Base-by-base conservation (phyloP, 35 echinoderm and acorn worm genomes). In the Nesometra sesokonis region DNA sequence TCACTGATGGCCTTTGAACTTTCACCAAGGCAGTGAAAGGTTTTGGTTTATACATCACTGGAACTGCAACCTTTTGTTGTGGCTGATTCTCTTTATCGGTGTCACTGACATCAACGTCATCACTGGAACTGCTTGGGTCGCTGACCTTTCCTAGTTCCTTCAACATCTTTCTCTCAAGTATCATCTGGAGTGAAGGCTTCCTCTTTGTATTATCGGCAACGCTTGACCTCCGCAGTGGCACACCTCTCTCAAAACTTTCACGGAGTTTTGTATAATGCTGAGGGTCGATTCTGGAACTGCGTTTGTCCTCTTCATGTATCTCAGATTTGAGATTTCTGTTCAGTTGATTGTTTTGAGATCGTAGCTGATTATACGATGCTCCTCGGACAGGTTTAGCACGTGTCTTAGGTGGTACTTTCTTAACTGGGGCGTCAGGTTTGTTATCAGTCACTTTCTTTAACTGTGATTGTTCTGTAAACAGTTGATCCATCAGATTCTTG, bases 1-100 rank as follows among this genome's bases (percentile, higher is more conserved):
- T 91, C 13, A 82, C 86, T 76, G 84, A 85, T 78, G 95, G 95
- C 77, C 90, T 91, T 57, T 98, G 95, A 33, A 98, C 86, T 36
- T 84, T 85, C 32, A 94, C 95, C 32, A 94, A 35, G 29, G 91
- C 85, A 32, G 84, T 91, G 77, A 86, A 94, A 2, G 95, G 47
- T 40, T 88, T 93, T 0, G 79, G 83, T 84, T 86, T 91, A 15
- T 88, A 86, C 15, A 77, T 35, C 35, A 34, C 85, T 31, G 31
- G 36, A 77, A 15, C 31, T 76, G 30, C 34, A 29, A 9, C 17
- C 17, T 11, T 0, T 30, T 32, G 34, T 21, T 37, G 36, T 27
- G 11, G 0, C 21, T 39, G 35, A 17, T 39, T 35, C n/a, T 39
- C n/a, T 37, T 83, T 39, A 30, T 83, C 81, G 27, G 4, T 38